Evolutionary conservation across 2,113 vertebrate species (phyloP), one percentile per base, ranked within the genome.

Genomic region (Lepisosteus oculatus): DNA sequence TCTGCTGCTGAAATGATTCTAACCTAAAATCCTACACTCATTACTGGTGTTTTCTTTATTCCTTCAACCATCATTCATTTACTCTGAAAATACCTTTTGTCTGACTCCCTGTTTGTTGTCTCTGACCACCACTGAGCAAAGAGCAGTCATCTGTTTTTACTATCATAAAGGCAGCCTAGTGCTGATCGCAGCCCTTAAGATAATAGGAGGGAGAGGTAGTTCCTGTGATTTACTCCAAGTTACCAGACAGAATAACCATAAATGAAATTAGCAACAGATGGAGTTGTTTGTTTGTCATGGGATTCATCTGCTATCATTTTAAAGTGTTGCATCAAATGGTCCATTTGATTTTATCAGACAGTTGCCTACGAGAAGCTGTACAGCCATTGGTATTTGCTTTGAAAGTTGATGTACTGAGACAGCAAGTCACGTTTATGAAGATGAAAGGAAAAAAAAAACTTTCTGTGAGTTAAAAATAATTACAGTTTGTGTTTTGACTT

Each of bases 141-240:
- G 72, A 74, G 69, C 61, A 57, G 11, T 57, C 72, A 74, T 77
- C 76, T 81, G 83, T 71, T 83, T 83, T 80, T 72, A 69, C 61
- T 14, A 66, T 79, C 76, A 54, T 66, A 51, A 42, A 0, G 74
- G 68, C 41, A 3, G 13, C 3, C 29, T 55, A n/a, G 13, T 41
- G 3, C 44, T 61, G 29, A 29, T 29, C 29, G 29, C 9, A 13
- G 14, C 9, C 29, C 44, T 47, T 29, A 29, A 13, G n/a, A 55
- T 61, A 13, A 55, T 12, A 59, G 44, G 29, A 72, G 71, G 57
- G 68, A 55, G 61, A n/a, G 15, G 17, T 59, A 47, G 55, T 64
- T 61, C 55, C 55, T 13, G 43, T 59, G 65, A 13, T 8, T 61
- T 7, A 42, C 13, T 45, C 65, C 56, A 44, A 64, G 65, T 29